These are phyloP conservation scores for Sylvilagus bachmani DNA, from an alignment of 2,113 vertebrate species.

Conservation along the genomic window DNA sequence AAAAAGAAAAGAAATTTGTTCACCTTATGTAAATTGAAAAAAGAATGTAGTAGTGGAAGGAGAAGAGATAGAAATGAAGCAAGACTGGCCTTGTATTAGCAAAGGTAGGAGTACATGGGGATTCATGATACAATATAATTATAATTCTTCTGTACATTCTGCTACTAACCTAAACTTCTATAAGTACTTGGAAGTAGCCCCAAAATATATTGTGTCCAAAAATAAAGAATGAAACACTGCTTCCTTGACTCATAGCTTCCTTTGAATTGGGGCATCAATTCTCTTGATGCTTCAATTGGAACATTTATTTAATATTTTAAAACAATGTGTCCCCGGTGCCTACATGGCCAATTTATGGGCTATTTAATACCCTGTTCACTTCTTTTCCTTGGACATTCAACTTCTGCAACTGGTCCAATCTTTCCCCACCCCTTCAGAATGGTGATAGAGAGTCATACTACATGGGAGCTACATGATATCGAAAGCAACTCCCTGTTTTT, in stretches of 20 bases:
- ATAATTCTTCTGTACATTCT: too few relatives aligned
- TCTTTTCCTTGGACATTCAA: neutral
- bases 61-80: neutral
- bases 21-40: neutral
- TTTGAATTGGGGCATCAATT: neutral
- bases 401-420: neutral
- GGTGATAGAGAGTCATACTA: neutral
- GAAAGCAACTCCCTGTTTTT: neutral
- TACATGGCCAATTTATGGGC: neutral
- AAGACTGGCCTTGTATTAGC: neutral
- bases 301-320: neutral
- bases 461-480: neutral
- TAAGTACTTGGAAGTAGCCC: constrained; percentile 27
- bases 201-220: neutral
- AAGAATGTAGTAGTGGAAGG: neutral
- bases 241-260: neutral
- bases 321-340: neutral
- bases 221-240: neutral
- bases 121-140: neutral
- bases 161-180: neutral
- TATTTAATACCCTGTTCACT: neutral
- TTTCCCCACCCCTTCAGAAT: neutral
- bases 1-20: too few relatives aligned
- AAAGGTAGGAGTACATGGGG: neutral
- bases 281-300: neutral